Percentiles rank a stretch among this genome's conserved stretches.
phyloP scores from a whole-genome alignment of 2,888 invertebrate species.

The Selenia dentaria region DNA sequence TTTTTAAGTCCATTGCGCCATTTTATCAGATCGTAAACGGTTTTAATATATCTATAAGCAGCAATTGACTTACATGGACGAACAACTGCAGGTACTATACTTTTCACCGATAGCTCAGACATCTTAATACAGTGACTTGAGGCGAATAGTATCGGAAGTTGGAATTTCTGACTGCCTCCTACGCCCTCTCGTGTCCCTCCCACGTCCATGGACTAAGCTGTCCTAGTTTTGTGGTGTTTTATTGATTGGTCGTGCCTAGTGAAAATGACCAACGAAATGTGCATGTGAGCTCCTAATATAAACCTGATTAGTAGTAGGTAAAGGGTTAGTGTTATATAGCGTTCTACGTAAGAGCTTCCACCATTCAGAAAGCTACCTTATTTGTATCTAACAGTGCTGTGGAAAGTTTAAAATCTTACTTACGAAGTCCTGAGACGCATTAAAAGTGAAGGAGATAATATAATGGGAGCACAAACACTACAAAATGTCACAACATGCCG shows the following conservation, averaged over 20 bases:
- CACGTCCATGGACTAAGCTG: constrained; percentile 12
- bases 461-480: constrained; percentile 37
- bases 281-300: constrained; percentile 12
- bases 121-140: too few relatives aligned
- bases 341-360: constrained; percentile 6
- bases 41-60: too few relatives aligned
- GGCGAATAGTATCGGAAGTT: too few relatives aligned
- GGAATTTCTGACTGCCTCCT: too few relatives aligned
- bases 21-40: too few relatives aligned
- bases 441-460: constrained; percentile 46
- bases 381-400: constrained; percentile 21
- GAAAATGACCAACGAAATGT: constrained; percentile 10
- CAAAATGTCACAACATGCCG: constrained; percentile 35
- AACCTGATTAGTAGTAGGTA: background rate
- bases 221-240: constrained; percentile 8
- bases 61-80: too few relatives aligned
- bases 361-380: constrained; percentile 4
- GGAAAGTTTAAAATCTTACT: constrained; percentile 41
- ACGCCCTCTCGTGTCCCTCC: too few relatives aligned
- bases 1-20: too few relatives aligned
- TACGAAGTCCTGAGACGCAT: constrained; percentile 55
- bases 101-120: too few relatives aligned
- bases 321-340: background rate
- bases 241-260: constrained; percentile 5
- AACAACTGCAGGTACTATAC: too few relatives aligned